Percentiles rank a stretch among this genome's conserved stretches.
Conservation (phyloP, 2,113 vertebrate species). For the Picathartes gymnocephalus region DNA sequence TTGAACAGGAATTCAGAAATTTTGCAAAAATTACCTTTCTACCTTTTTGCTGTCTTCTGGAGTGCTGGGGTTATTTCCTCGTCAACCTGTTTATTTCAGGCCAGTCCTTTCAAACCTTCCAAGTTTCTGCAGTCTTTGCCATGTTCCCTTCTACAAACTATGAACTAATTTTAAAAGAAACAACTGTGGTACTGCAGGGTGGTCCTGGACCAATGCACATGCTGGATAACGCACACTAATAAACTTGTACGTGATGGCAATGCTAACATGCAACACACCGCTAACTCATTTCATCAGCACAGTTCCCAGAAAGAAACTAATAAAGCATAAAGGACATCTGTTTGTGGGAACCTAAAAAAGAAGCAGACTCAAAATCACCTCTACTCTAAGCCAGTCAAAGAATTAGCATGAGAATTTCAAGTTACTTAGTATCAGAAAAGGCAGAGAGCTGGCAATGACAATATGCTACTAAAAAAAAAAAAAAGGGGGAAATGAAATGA, state of each 20-base stretch:
- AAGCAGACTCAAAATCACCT: background rate
- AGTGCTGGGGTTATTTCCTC: background rate
- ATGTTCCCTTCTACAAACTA: background rate
- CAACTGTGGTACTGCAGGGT: background rate
- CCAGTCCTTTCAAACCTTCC: background rate
- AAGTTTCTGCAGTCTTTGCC: background rate
- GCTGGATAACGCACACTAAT: background rate
- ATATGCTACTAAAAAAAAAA: background rate
- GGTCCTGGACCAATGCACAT: background rate
- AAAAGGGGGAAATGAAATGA: background rate
- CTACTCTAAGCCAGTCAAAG: background rate
- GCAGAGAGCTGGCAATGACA: background rate
- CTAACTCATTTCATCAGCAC: background rate
- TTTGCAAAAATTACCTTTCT: background rate
- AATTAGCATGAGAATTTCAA: background rate
- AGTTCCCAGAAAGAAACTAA: background rate
- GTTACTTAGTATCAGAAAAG: background rate
- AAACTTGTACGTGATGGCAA: background rate
- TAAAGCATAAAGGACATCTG: background rate
- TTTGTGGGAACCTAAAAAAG: background rate
- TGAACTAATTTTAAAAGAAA: background rate
- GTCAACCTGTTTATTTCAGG: background rate
- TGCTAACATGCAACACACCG: background rate
- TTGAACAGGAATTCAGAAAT: background rate
- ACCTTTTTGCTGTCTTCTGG: background rate